Conservation (phyloP, 1,140 invertebrate genomes). For the Philaenus spumarius region DNA sequence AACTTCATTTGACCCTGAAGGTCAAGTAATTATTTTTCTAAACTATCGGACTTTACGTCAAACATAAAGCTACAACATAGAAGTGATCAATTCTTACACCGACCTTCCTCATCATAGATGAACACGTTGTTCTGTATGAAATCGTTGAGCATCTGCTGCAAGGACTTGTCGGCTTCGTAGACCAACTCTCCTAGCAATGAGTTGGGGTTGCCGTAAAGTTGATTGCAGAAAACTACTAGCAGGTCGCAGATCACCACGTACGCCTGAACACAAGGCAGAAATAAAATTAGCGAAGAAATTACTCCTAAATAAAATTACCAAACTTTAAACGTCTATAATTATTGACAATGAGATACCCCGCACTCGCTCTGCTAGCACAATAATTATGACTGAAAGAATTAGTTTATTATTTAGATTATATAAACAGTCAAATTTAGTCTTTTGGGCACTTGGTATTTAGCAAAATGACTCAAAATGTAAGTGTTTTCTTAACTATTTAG, state of each 20-base stretch:
- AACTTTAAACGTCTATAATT: neutral
- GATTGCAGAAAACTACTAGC: conserved; percentile 89
- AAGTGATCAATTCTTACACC: neutral
- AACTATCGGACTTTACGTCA: too few relatives aligned
- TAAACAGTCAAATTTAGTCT: too few relatives aligned
- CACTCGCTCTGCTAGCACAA: too few relatives aligned
- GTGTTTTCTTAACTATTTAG: too few relatives aligned
- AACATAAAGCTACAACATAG: too few relatives aligned
- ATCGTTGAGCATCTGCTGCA: conserved; percentile 77
- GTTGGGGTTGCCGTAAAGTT: conserved; percentile 57
- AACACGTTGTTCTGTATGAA: conserved; percentile 95
- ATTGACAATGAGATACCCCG: neutral
- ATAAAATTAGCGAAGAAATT: neutral
- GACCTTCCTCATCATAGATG: conserved; percentile 73
- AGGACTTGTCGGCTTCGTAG: conserved; percentile 70
- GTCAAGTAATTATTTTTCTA: too few relatives aligned
- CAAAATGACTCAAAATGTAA: too few relatives aligned
- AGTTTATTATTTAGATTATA: too few relatives aligned
- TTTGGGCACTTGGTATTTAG: too few relatives aligned
- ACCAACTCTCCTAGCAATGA: conserved; percentile 58
- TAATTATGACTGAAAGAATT: too few relatives aligned
- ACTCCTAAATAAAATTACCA: neutral
- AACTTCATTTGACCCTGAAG: too few relatives aligned
- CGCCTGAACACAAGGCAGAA: conserved; percentile 49
- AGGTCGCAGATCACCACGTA: conserved; percentile 93